Base-by-base conservation (phyloP, 2,797 vertebrate genomes). In the Lepilemur septentrionalis region DNA sequence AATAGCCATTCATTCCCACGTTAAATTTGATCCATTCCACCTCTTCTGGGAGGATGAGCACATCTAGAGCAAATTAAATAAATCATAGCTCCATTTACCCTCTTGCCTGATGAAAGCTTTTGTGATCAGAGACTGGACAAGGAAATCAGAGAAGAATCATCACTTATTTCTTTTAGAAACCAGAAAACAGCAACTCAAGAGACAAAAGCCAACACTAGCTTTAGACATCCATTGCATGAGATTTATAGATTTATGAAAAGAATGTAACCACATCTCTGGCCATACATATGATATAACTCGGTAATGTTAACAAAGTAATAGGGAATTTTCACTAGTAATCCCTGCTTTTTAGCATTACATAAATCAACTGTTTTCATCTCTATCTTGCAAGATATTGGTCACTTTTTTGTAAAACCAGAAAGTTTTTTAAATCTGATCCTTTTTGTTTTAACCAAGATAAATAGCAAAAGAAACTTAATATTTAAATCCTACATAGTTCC, bases 21-120 rank as follows among this genome's bases (percentile, higher is more conserved):
- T 99, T 99, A 95, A 99, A 99, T 98, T 99, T 99, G 97, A 99
- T 98, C 99, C 99, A 99, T 65, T 99, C 98, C 93, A 99, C 99
- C 96, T 99, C 98, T 98, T 99, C 98, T 0, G 98, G 98, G 94
- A 99, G 98, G 95, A 98, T 98, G 91, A 99, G 98, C 85, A 99
- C 98, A 96, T 99, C 99, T 99, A 96, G 28, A 69, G 63, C 22
- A 97, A 93, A 91, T 46, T 96, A 94, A 97, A 96, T 89, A 97
- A 87, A 97, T 96, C 3, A 25, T 0, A 93, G 81, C 7, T 94
- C 86, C 52, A 78, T 91, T 93, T 94, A 73, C 88, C 87, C 76
- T 43, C 25, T 63, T 30, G 4, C 81, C 2, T 17, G 41, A 89
- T 30, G 61, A 85, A 92, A 84, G 55, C 52, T 89, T 84, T 93